Evolutionary conservation across 2,113 vertebrate genomes (phyloP).

Genomic region (Cercocebus atys): DNA sequence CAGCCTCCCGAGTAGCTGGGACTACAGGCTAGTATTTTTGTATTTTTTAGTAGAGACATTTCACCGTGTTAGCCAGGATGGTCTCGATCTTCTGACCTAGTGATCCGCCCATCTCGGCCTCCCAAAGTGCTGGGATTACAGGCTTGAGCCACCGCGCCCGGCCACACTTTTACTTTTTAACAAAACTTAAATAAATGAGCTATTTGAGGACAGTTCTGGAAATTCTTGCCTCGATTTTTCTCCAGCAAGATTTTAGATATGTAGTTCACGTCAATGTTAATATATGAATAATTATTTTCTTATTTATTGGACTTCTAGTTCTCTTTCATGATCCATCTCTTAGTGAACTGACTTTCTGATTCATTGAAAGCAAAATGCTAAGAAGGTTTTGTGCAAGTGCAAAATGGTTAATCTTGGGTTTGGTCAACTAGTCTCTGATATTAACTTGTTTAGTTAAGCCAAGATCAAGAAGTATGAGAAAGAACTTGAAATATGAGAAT

Average conservation of each 20-base stretch:
- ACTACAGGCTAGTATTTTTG: no score
- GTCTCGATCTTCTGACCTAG: no score
- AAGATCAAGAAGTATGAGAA: not conserved
- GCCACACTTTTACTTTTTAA: not conserved
- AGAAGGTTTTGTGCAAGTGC: not conserved
- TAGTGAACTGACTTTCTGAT: not conserved
- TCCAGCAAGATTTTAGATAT: not conserved
- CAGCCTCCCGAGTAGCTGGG: no score
- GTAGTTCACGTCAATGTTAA: not conserved
- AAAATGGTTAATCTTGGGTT: not conserved
- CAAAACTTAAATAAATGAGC: not conserved
- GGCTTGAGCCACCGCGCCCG: no score
- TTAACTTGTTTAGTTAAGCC: conserved; percentile 23
- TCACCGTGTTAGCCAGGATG: no score
- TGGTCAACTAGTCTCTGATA: not conserved
- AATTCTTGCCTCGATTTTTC: conserved; percentile 32
- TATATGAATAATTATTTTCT: not conserved
- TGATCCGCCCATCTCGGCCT: no score
- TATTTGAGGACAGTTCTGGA: not conserved
- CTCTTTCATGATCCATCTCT: not conserved
- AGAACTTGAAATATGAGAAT: not conserved
- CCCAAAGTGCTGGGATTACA: no score
- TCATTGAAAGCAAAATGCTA: conserved; percentile 39
- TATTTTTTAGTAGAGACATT: no score
- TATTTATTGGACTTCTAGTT: not conserved